Conservation (phyloP, 2,888 invertebrate species). For the Agrotis exclamationis region DNA sequence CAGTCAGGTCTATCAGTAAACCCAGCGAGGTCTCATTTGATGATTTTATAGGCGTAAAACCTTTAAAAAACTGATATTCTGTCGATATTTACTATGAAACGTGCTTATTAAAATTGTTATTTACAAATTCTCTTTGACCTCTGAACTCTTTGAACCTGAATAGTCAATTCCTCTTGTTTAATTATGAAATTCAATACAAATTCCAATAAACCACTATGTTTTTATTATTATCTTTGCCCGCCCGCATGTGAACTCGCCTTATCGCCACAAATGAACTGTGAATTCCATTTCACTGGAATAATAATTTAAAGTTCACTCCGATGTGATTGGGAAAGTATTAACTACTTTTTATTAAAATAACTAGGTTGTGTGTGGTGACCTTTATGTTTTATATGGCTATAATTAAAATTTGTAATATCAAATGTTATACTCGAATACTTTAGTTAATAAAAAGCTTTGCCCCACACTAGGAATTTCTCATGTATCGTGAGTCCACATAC, state of each 20-base stretch:
- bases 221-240: slow-evolving; percentile 16
- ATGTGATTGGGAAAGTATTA: slow-evolving; percentile 40
- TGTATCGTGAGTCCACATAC: too few species aligned
- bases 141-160: neutral
- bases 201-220: slow-evolving; percentile 27
- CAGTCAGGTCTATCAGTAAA: too few species aligned
- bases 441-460: too few species aligned
- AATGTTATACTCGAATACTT: neutral
- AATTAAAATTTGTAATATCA: neutral
- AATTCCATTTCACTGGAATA: slow-evolving; percentile 56
- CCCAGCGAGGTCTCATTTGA: too few species aligned
- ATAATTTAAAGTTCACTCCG: slow-evolving; percentile 51
- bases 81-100: too few species aligned
- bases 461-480: too few species aligned
- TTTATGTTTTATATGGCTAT: neutral
- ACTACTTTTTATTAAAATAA: slow-evolving; percentile 28
- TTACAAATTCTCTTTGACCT: neutral
- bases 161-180: neutral
- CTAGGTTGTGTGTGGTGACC: slow-evolving; percentile 1
- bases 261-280: slow-evolving; percentile 54
- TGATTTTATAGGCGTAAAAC: too few species aligned
- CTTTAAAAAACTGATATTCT: too few species aligned
- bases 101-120: too few species aligned
- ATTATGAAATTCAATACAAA: neutral
- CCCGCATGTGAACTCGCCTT: slow-evolving; percentile 47